phyloP scores from a whole-genome alignment of 2,888 invertebrate species.

The Lasioglossum villosulum region DNA sequence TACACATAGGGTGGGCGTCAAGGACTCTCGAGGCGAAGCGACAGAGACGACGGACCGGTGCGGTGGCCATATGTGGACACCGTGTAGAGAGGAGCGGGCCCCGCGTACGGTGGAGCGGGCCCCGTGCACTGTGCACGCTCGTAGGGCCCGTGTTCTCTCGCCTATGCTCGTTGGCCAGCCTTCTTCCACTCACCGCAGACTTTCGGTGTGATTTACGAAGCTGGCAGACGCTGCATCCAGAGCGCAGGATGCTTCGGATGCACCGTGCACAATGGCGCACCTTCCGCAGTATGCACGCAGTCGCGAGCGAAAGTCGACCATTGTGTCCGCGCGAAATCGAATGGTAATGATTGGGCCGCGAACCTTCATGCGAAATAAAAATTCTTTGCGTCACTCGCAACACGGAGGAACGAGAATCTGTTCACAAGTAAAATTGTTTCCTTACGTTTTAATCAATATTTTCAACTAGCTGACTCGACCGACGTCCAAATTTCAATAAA shows the following conservation, averaged over 20 bases:
- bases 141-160: slow-evolving; percentile 16
- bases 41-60: slow-evolving; percentile 74
- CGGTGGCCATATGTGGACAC: slow-evolving; percentile 79
- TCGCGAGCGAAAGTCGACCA: not conserved
- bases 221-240: not conserved
- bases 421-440: too few species aligned
- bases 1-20: slow-evolving; percentile 80
- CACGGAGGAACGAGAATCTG: too few species aligned
- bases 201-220: slow-evolving; percentile 25
- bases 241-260: not conserved
- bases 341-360: not conserved
- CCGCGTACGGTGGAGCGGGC: slow-evolving; percentile 19
- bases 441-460: too few species aligned
- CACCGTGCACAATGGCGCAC: slow-evolving; percentile 4
- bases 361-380: not conserved
- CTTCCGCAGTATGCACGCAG: not conserved
- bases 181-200: not conserved
- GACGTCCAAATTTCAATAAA: too few species aligned
- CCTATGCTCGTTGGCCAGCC: slow-evolving; percentile 11
- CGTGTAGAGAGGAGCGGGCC: slow-evolving; percentile 60
- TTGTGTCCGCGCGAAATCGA: not conserved
- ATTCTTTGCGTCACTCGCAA: too few species aligned
- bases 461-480: too few species aligned
- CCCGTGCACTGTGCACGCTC: slow-evolving; percentile 17
- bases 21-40: slow-evolving; percentile 75